Evolutionary conservation across 2,888 invertebrate species (phyloP).

Genomic region (Nomada lathburiana): DNA sequence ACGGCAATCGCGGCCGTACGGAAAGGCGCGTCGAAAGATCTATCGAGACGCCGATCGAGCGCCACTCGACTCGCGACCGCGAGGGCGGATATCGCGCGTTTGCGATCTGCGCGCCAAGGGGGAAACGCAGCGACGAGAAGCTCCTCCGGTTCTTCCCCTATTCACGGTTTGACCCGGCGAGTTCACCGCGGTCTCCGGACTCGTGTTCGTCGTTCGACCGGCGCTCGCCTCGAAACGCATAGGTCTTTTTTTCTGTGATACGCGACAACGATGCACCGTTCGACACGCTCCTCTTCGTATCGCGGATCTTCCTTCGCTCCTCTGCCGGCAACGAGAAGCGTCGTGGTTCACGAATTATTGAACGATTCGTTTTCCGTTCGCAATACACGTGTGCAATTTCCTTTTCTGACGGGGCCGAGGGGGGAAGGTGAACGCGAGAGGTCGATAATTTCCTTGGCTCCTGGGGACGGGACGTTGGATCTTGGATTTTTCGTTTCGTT

Average conservation of each 20-base stretch:
- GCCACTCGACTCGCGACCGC: constrained; percentile 24
- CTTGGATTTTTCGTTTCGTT: not conserved
- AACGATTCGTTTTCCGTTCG: constrained; percentile 16
- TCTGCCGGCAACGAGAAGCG: not conserved
- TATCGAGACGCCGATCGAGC: constrained; percentile 17
- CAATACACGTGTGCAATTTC: constrained; percentile 40
- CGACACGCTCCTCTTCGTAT: constrained; percentile 30
- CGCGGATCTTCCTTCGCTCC: constrained; percentile 15
- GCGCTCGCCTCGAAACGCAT: constrained; percentile 51
- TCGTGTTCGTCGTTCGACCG: constrained; percentile 17
- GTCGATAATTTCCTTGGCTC: not conserved
- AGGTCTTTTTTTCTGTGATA: constrained; percentile 71
- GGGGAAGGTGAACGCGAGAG: constrained; percentile 23
- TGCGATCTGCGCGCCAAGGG: not conserved
- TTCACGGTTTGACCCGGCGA: not conserved
- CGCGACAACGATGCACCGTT: constrained; percentile 65
- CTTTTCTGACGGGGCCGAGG: not conserved
- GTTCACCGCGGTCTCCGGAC: not conserved
- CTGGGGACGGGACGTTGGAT: constrained; percentile 1
- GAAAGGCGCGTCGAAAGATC: not conserved
- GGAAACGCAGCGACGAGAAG: not conserved
- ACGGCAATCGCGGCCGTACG: not conserved
- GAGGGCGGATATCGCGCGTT: not conserved
- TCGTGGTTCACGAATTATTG: not conserved
- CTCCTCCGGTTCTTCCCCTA: not conserved